These are phyloP conservation scores for Rhagonycha lutea DNA, from an alignment of 2,888 invertebrate species.

Conservation along the genomic window DNA sequence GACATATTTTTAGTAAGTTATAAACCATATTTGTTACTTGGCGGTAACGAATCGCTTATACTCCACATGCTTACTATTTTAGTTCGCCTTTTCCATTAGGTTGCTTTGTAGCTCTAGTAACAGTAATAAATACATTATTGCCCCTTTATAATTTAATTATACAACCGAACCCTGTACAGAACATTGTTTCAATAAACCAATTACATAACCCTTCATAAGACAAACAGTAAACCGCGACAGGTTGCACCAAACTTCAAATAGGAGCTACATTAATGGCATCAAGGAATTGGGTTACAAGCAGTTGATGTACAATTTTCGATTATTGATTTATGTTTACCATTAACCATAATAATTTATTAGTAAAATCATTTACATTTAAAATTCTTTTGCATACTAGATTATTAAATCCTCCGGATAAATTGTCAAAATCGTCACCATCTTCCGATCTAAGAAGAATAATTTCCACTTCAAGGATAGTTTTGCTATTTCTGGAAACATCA, in stretches of 20 bases:
- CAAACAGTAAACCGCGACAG: conserved; percentile 44
- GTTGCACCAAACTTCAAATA: conserved; percentile 40
- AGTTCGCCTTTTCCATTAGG: conserved; percentile 11
- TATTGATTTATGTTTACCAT: not conserved
- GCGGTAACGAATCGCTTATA: not conserved
- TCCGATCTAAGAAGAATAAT: not conserved
- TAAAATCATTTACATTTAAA: too few relatives aligned
- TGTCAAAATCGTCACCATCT: not conserved
- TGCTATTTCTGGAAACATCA: not conserved
- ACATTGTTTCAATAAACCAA: conserved; percentile 48
- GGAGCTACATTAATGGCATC: conserved; percentile 27
- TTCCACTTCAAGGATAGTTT: not conserved
- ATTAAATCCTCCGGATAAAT: not conserved
- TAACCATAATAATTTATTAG: not conserved
- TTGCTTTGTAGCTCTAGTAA: conserved; percentile 30
- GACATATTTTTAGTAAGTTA: not conserved
- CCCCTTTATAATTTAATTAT: conserved; percentile 39
- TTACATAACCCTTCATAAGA: conserved; percentile 46
- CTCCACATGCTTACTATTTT: conserved; percentile 4
- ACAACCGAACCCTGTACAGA: conserved; percentile 40
- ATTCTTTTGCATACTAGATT: not conserved
- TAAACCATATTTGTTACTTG: not conserved
- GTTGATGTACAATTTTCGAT: not conserved
- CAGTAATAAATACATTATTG: conserved; percentile 44
- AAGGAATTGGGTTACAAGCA: conserved; percentile 26